phyloP scores from a whole-genome alignment of 1,140 invertebrate genomes.

The Diorhabda carinulata region DNA sequence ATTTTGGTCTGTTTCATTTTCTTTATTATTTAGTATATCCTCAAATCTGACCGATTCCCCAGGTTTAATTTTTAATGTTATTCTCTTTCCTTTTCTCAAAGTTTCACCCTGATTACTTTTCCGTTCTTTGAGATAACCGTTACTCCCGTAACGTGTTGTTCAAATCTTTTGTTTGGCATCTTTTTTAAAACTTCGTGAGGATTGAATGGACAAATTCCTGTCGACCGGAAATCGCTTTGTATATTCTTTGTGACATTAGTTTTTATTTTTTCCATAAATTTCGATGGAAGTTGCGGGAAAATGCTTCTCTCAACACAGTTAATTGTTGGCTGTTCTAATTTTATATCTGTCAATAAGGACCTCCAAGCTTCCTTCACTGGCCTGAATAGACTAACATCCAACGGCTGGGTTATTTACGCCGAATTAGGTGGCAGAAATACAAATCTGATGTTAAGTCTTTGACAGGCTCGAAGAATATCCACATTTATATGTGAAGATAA shows the following conservation, averaged over 20 bases:
- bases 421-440: conserved; percentile 45
- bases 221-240: neutral
- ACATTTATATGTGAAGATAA: conserved; percentile 10
- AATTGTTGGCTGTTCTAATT: neutral
- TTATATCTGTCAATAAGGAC: conserved; percentile 35
- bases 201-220: conserved; percentile 5
- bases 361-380: conserved; percentile 45
- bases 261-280: conserved; percentile 6
- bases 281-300: neutral
- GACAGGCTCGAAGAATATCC: conserved; percentile 22
- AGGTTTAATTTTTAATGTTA: too few species aligned
- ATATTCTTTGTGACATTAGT: neutral
- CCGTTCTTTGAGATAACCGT: too few species aligned
- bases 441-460: conserved; percentile 42
- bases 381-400: conserved; percentile 4
- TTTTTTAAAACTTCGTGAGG: neutral
- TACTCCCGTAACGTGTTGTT: neutral
- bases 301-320: neutral
- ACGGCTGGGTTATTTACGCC: conserved; percentile 44
- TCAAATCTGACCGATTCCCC: too few species aligned
- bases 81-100: too few species aligned
- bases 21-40: too few species aligned
- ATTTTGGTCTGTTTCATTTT: too few species aligned
- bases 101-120: too few species aligned
- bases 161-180: conserved; percentile 1